These are phyloP conservation scores for Acanthoscelides obtectus DNA, from an alignment of 2,888 invertebrate genomes.

Conservation along the genomic window DNA sequence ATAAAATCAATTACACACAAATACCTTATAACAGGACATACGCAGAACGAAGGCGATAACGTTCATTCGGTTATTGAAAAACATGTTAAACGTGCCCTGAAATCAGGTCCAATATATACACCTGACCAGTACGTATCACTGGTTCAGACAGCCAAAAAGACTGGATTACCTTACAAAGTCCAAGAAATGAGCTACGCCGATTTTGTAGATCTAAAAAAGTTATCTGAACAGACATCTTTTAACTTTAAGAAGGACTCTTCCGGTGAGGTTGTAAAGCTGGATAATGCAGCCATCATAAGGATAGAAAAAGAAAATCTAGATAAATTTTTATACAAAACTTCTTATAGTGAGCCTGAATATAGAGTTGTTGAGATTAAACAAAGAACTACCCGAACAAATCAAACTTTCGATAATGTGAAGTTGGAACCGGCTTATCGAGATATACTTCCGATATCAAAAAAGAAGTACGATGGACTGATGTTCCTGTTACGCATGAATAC, in stretches of 20 bases:
- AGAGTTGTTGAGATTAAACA: constrained; percentile 3
- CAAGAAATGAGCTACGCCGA: constrained; percentile 13
- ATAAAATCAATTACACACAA: constrained; percentile 17
- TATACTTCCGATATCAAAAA: constrained; percentile 2
- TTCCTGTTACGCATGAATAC: not conserved
- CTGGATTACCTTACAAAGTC: constrained; percentile 12
- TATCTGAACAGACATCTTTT: constrained; percentile 3
- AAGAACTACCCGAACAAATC: constrained; percentile 1
- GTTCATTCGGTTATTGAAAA: constrained; percentile 18
- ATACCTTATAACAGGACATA: constrained; percentile 15
- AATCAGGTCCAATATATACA: constrained; percentile 18
- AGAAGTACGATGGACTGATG: not conserved
- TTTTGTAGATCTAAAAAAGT: constrained; percentile 15
- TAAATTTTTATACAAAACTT: constrained; percentile 11
- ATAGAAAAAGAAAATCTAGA: constrained; percentile 4
- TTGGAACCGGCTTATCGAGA: constrained; percentile 2
- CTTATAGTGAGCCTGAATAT: constrained; percentile 8
- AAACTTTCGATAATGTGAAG: constrained; percentile 2
- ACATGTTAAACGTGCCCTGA: constrained; percentile 13
- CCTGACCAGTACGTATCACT: constrained; percentile 12
- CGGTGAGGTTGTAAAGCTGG: constrained; percentile 4
- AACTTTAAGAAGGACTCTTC: constrained; percentile 6
- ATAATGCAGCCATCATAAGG: constrained; percentile 7
- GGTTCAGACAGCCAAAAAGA: constrained; percentile 13
- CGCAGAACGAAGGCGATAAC: constrained; percentile 16